Evolutionary conservation across 1,140 invertebrate species (phyloP).

Genomic region (Helicoverpa zea): DNA sequence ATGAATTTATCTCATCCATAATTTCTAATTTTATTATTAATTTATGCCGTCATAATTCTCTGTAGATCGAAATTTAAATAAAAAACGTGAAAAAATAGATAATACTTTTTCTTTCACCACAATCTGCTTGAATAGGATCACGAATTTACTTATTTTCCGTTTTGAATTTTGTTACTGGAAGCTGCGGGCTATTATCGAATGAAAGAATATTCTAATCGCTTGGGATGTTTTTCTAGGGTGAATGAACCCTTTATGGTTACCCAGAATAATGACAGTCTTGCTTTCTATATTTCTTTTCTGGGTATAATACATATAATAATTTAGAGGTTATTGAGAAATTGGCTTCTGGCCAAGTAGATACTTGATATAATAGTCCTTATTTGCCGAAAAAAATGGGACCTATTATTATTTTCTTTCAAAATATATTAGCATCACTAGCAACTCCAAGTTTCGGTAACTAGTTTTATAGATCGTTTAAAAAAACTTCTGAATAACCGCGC

Average conservation of each 20-base stretch:
- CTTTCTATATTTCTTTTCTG: neutral
- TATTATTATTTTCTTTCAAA: too few relatives aligned
- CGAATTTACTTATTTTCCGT: slow-evolving; percentile 21
- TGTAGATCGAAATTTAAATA: neutral
- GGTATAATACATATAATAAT: neutral
- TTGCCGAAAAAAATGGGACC: neutral
- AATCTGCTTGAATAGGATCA: slow-evolving; percentile 6
- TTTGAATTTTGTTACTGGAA: slow-evolving; percentile 19
- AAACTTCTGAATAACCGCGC: neutral
- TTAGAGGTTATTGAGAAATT: neutral
- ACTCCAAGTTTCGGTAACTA: neutral
- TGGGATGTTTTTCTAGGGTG: neutral
- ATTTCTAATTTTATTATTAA: neutral
- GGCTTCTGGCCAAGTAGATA: too few relatives aligned
- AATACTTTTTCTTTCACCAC: neutral
- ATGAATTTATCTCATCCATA: too few relatives aligned
- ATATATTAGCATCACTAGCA: too few relatives aligned
- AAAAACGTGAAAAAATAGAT: slow-evolving; percentile 3
- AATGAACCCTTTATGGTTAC: neutral
- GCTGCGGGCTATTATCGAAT: neutral
- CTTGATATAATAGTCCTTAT: too few relatives aligned
- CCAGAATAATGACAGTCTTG: neutral
- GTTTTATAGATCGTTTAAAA: neutral
- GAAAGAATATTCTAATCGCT: slow-evolving; percentile 27
- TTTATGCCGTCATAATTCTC: neutral